These are phyloP conservation scores for Heliconius melpomene DNA, from an alignment of 1,140 invertebrate species.

Conservation along the genomic window DNA sequence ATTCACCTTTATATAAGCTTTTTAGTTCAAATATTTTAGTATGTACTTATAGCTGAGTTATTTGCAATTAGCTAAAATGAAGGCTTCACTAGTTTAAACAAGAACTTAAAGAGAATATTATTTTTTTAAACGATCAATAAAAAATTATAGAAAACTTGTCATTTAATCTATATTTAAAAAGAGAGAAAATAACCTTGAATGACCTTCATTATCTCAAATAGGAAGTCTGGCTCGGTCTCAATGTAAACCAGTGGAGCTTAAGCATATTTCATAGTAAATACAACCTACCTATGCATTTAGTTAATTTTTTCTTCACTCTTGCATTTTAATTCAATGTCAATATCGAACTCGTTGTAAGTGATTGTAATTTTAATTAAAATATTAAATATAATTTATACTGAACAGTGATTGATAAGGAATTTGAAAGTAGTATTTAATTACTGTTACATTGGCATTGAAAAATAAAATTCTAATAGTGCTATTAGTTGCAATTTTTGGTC, in stretches of 20 bases:
- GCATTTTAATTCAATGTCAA: conserved; percentile 38
- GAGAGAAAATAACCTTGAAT: conserved; percentile 57
- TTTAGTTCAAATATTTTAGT: too few species aligned
- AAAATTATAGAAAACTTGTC: background rate
- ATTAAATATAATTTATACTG: background rate
- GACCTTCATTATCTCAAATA: conserved; percentile 36
- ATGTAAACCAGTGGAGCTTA: conserved; percentile 44
- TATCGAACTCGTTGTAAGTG: conserved; percentile 17
- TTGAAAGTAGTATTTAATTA: conserved; percentile 1
- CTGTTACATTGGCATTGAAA: background rate
- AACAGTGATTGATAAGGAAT: background rate
- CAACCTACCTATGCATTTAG: conserved; percentile 20
- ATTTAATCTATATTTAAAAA: conserved; percentile 19
- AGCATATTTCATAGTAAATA: conserved; percentile 36
- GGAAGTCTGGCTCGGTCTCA: conserved; percentile 43
- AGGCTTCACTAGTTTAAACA: too few species aligned
- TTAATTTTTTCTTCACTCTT: conserved; percentile 20
- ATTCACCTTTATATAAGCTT: too few species aligned
- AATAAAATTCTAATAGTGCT: background rate
- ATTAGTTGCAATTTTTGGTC: background rate
- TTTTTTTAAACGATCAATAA: too few species aligned
- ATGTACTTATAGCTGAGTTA: too few species aligned
- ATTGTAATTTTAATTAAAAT: conserved; percentile 14
- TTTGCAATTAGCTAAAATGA: too few species aligned
- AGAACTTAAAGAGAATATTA: too few species aligned